Evolutionary conservation across 1,140 invertebrate genomes (phyloP).

Genomic region (Ips nitidus): DNA sequence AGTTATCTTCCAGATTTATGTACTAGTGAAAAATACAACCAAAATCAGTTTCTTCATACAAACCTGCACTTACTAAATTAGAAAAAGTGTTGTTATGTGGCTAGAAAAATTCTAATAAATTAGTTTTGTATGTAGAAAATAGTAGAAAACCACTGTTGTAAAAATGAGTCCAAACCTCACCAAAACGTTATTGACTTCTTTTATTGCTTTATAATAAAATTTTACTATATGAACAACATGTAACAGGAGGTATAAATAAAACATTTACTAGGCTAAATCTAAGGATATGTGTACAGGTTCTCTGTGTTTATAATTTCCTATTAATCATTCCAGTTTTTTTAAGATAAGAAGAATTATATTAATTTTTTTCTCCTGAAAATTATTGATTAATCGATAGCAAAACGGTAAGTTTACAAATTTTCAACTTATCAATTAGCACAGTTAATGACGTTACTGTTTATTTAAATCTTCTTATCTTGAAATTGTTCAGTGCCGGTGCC

Average conservation of each 20-base stretch:
- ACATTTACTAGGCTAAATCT: neutral
- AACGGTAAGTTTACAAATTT: too few species aligned
- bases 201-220: constrained; percentile 1
- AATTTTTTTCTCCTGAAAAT: too few species aligned
- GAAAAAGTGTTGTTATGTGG: neutral
- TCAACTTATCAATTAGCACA: too few species aligned
- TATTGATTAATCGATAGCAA: too few species aligned
- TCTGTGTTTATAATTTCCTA: neutral
- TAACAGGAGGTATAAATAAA: neutral
- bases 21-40: neutral
- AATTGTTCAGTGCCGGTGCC: neutral
- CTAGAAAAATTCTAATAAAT: neutral
- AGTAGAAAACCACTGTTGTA: too few species aligned
- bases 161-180: neutral
- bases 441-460: neutral
- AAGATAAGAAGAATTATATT: neutral
- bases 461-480: neutral
- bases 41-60: too few species aligned
- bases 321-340: neutral
- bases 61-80: too few species aligned
- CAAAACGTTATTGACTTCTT: neutral
- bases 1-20: neutral
- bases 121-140: neutral
- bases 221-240: neutral
- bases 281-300: constrained; percentile 2